Conservation (phyloP, 1,140 invertebrate species). For the Ceratina japonica region DNA sequence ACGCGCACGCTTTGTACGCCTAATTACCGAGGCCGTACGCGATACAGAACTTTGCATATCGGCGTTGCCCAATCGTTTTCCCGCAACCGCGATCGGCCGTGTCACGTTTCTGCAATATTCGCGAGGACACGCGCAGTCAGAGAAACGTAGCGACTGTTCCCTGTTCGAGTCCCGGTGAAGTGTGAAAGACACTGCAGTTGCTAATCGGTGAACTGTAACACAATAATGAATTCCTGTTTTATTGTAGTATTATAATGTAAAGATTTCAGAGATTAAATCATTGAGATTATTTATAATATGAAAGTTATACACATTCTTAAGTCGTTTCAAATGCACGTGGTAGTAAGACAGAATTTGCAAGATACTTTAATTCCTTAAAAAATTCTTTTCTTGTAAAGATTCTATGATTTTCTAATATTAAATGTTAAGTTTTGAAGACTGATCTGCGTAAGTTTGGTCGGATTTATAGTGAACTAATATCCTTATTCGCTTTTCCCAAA, state of each 20-base stretch:
- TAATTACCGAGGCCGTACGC: slow-evolving; percentile 47
- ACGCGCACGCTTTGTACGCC: slow-evolving; percentile 25
- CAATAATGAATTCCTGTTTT: slow-evolving; percentile 4
- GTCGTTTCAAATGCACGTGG: no score
- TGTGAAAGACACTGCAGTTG: slow-evolving; percentile 16
- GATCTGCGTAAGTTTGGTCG: neutral
- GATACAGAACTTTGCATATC: slow-evolving; percentile 27
- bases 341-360: no score
- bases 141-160: no score
- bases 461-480: slow-evolving; percentile 20
- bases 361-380: no score
- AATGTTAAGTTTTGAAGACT: neutral
- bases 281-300: no score
- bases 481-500: slow-evolving; percentile 20
- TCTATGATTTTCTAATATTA: neutral
- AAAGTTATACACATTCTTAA: no score
- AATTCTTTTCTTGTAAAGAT: neutral
- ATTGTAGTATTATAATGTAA: no score
- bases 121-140: no score
- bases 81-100: no score
- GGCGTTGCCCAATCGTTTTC: slow-evolving; percentile 46
- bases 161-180: slow-evolving; percentile 8
- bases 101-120: no score
- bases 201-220: neutral
- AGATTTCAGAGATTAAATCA: neutral